These are phyloP conservation scores for Boloria selene DNA, from an alignment of 2,888 invertebrate genomes.

Conservation along the genomic window DNA sequence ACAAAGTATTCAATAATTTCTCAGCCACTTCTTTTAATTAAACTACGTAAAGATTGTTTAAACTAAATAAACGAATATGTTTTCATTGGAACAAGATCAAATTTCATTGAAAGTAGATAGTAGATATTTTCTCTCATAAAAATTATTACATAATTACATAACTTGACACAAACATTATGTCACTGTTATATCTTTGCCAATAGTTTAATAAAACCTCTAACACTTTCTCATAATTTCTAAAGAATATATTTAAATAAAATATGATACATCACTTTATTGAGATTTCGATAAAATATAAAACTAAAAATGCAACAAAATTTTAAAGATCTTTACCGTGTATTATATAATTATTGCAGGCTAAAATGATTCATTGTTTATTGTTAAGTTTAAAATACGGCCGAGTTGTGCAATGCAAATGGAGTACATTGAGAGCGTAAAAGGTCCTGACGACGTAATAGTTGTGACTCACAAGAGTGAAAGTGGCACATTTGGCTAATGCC, in stretches of 20 bases:
- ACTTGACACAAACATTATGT: too few relatives aligned
- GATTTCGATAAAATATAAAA: neutral
- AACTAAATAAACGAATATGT: too few relatives aligned
- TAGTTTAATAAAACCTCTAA: slow-evolving; percentile 6
- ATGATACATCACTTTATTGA: neutral
- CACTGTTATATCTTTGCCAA: neutral
- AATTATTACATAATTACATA: too few relatives aligned
- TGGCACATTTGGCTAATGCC: slow-evolving; percentile 56
- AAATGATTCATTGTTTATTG: slow-evolving; percentile 55
- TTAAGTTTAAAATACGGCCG: slow-evolving; percentile 53
- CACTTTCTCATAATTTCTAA: slow-evolving; percentile 18
- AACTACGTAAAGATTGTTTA: too few relatives aligned
- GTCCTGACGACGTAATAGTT: slow-evolving; percentile 68
- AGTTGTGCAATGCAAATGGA: slow-evolving; percentile 67
- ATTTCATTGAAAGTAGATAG: too few relatives aligned
- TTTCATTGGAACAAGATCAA: too few relatives aligned
- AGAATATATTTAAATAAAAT: slow-evolving; percentile 20
- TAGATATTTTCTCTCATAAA: too few relatives aligned
- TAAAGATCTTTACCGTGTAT: slow-evolving; percentile 2
- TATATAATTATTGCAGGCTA: slow-evolving; percentile 28
- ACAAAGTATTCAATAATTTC: too few relatives aligned
- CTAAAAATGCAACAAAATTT: too few relatives aligned
- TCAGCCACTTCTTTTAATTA: too few relatives aligned
- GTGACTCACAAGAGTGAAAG: slow-evolving; percentile 77
- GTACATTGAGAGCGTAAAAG: slow-evolving; percentile 53